Evolutionary conservation across 92 coral and sea anemone species (phyloP), one percentile per base, ranked within the genome.

Genomic region (Phenganax stokvisi): DNA sequence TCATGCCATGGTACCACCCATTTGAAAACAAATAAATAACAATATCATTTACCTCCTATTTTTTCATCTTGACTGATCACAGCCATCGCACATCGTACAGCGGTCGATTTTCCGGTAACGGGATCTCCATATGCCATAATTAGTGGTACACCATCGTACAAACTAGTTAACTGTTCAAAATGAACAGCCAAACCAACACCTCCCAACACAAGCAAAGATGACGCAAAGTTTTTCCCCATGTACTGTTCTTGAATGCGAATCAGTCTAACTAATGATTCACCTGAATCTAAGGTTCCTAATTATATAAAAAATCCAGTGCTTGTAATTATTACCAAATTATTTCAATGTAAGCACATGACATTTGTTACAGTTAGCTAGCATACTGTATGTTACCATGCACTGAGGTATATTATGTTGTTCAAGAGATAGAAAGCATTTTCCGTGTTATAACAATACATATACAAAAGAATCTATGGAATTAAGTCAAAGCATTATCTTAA

Each of bases 31-130:
- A 37, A 37, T 37, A 37, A 37, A 37, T 37, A 37, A 37, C 47
- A 1, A 5, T 1, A 2, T 37, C 47, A 37, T 2, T 37, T 37
- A 37, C 47, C 47, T 5, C 47, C 47, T 37, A 37, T 37, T 37
- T 37, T 37, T 37, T 37, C 47, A 37, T 37, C 47, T 37, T 37
- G 47, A 37, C 47, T 5, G 47, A 37, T 37, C 2, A 37, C 47
- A 37, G 47, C 47, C 47, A 37, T 37, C 5, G 47, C 47, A 37
- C 47, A 37, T 37, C 47, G 2, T 5, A 5, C 5, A 37, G 47
- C 85, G 8, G 77, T 13, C 37, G 88, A 85, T 70, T 85, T 85
- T 57, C 82, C 82, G 5, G 88, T 61, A 28, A 85, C 88, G n/a
- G 88, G 85, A 16, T 12, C 67, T 17, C 85, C 88, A 85, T 81